Base-by-base conservation (phyloP, 2,113 vertebrate genomes). In the Gymnobelideus leadbeateri region DNA sequence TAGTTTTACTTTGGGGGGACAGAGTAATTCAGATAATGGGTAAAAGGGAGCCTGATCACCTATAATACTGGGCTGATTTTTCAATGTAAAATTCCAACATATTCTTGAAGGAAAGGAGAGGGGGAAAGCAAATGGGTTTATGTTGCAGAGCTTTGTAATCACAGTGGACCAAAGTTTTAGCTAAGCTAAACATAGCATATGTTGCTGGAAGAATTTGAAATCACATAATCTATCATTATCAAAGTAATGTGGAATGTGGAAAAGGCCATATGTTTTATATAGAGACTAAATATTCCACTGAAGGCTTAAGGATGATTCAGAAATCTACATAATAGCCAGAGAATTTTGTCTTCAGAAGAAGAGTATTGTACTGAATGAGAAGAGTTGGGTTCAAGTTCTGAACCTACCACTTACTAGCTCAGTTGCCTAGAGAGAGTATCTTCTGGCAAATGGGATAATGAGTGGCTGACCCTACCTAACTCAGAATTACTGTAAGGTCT, bases 1-100 rank as follows among this genome's bases (percentile, higher is more conserved):
- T 97, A 97, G 96, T 97, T 97, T 97, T 94, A 97, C 98, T 98
- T 94, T 95, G 97, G 16, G 98, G 99, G 98, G 16, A 14, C 12
- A 97, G 98, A 11, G 95, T 97, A 99, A 98, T 98, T 98, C 97
- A 97, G 98, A 98, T 98, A 98, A 97, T 97, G 51, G 95, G 95
- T 97, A 96, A 94, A 92, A 96, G 50, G 51, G 95, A 97, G 96
- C 8, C 0, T 97, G 98, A 98, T 98, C 98, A 98, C 97, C 84
- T 97, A 97, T 97, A 98, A 98, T 98, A 95, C 96, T 84, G 96
- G 91, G 95, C 95, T 97, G 93, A 92, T 96, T 97, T 97, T 96
- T 9, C 93, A 97, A 96, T 96, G 77, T 93, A 96, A 95, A 95
- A 94, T 97, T 98, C 91, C 94, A 96, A n/a, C 0, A 2, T 0